Conservation (phyloP, 2,888 invertebrate species). For the Heliconius cydno region DNA sequence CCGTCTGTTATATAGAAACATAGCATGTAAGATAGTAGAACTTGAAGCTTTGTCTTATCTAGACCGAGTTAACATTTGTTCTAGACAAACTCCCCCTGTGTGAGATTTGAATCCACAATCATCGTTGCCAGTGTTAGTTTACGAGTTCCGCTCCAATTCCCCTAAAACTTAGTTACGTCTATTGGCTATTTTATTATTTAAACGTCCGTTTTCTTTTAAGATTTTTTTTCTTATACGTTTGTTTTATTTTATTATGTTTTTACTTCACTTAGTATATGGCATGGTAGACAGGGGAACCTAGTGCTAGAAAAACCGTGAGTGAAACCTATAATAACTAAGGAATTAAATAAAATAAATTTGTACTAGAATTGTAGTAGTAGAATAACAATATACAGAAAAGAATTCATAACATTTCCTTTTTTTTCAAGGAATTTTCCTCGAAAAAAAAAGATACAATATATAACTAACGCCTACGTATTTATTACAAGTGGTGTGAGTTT, state of each 20-base stretch:
- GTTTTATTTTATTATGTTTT: too few relatives aligned
- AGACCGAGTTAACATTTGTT: slow-evolving; percentile 14
- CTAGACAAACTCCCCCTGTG: neutral
- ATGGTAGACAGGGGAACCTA: neutral
- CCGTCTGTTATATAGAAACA: neutral
- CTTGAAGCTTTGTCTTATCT: slow-evolving; percentile 16
- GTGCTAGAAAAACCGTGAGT: too few relatives aligned
- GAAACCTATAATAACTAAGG: too few relatives aligned
- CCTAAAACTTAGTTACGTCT: neutral
- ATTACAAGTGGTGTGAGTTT: neutral
- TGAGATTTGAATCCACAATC: neutral
- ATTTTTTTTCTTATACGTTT: too few relatives aligned
- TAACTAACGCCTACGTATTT: neutral
- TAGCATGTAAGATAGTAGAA: neutral
- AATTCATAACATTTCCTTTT: too few relatives aligned
- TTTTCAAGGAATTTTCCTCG: neutral
- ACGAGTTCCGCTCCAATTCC: neutral
- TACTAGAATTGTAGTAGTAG: neutral
- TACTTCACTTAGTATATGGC: too few relatives aligned
- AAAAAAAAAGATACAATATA: neutral
- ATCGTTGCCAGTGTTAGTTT: neutral
- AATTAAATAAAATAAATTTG: too few relatives aligned
- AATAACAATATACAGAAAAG: neutral
- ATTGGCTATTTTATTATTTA: neutral
- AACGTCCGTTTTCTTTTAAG: neutral